Evolutionary conservation across 2,797 vertebrate species (phyloP).

Genomic region (Pseudochaenichthys georgianus): DNA sequence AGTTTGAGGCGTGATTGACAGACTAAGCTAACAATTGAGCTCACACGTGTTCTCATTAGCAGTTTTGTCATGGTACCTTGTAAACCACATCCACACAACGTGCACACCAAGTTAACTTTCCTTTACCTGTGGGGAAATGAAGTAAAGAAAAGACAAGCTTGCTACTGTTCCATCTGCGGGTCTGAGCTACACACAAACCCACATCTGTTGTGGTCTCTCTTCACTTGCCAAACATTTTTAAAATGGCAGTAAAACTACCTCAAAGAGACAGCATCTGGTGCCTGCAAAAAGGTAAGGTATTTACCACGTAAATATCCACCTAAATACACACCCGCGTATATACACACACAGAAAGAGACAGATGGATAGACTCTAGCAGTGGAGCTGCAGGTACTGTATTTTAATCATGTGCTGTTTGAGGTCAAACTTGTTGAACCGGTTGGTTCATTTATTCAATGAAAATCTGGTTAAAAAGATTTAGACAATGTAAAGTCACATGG

Average conservation of each 20-base stretch:
- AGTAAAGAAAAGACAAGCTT: conserved; percentile 30
- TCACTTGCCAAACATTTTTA: conserved; percentile 66
- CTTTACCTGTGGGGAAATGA: conserved; percentile 32
- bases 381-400: background rate
- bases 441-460: conserved; percentile 14
- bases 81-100: background rate
- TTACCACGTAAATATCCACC: conserved; percentile 39
- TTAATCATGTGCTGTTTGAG: background rate
- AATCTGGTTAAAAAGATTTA: conserved; percentile 43
- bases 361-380: conserved; percentile 15
- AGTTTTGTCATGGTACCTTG: background rate
- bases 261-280: conserved; percentile 67
- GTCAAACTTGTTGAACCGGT: background rate
- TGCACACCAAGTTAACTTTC: conserved; percentile 21
- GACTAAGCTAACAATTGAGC: background rate
- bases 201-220: conserved; percentile 67
- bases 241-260: conserved; percentile 65
- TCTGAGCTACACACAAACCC: conserved; percentile 39
- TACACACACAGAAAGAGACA: conserved; percentile 15
- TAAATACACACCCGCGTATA: conserved; percentile 27
- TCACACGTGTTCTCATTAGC: background rate
- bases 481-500: conserved; percentile 24
- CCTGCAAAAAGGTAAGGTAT: conserved; percentile 50
- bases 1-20: background rate
- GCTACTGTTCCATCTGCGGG: conserved; percentile 64